These are phyloP conservation scores for Castor canadensis DNA, from an alignment of 2,113 vertebrate genomes.

Conservation along the genomic window DNA sequence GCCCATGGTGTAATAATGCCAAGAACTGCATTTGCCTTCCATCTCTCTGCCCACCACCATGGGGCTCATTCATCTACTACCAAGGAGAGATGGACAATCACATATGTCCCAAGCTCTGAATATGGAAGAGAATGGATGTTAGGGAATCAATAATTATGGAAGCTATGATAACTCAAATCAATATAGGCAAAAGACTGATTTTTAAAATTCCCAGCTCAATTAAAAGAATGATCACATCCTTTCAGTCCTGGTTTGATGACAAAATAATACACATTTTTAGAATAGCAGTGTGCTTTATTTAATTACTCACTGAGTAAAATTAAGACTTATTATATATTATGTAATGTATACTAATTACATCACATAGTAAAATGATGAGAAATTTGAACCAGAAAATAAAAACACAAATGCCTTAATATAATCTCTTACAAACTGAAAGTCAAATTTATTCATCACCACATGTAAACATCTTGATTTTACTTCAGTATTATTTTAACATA, in stretches of 20 bases:
- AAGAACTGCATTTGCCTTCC: too few species aligned
- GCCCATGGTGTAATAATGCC: background rate
- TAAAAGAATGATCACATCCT: background rate
- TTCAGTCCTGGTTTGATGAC: background rate
- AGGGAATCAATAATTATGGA: background rate
- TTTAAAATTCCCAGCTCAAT: background rate
- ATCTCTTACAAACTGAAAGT: too few species aligned
- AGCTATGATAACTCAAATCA: background rate
- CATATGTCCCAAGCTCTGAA: too few species aligned
- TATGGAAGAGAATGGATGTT: background rate
- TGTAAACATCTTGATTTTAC: background rate
- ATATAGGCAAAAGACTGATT: background rate
- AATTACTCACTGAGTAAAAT: background rate
- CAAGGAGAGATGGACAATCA: too few species aligned
- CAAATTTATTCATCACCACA: background rate
- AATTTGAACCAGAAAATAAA: background rate
- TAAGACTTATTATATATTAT: background rate
- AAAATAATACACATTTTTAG: background rate
- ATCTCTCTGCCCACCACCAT: too few species aligned
- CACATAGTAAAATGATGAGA: background rate
- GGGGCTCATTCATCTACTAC: too few species aligned
- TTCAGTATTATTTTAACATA: background rate
- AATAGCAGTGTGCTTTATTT: background rate
- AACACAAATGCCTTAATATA: background rate
- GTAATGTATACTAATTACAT: background rate